Evolutionary conservation across 2,797 vertebrate species (phyloP), one percentile per base, ranked within the genome.

Genomic region (Anisognathus igniventris): DNA sequence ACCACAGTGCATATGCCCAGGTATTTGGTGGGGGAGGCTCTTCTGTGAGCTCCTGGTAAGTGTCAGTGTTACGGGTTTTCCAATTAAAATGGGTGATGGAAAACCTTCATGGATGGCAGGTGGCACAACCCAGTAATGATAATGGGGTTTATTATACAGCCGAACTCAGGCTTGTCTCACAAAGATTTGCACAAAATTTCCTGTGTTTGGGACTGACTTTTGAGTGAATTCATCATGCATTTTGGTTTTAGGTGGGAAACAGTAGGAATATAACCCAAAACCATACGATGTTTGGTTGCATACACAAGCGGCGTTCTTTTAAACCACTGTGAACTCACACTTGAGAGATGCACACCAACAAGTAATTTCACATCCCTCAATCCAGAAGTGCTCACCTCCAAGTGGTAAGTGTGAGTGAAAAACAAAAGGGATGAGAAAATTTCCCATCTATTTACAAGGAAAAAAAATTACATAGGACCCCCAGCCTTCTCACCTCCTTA

Each of bases 121-220:
- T 18, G 54, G 58, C 30, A 7, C 1, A 14, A 42, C 25, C 19
- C 9, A 20, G 35, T 47, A 56, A 50, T 30, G 57, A 40, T 9
- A 11, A 9, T 25, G 86, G 30, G 39, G 7, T 89, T 77, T 71
- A 24, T 61, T 58, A 20, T 7, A 44, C 30, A 76, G 82, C 79
- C 5, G 2, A 86, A 53, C 18, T 86, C 76, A 45, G 62, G 56
- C 85, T 88, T 14, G 37, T 60, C 30, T 57, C 76, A 28, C 0
- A 12, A 79, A 87, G 67, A 56, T 93, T 86, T 94, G 76, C 79
- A 75, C 62, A n/a, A 33, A 23, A 37, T 72, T 78, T 88, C 56
- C 53, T 64, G 44, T 70, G 56, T 45, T 76, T 51, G 39, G 45
- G 56, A 50, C 48, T 96, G 73, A 84, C 44, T 92, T 91, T 21